Conservation (phyloP, 2,797 vertebrate species). For the Acanthurus tractus region DNA sequence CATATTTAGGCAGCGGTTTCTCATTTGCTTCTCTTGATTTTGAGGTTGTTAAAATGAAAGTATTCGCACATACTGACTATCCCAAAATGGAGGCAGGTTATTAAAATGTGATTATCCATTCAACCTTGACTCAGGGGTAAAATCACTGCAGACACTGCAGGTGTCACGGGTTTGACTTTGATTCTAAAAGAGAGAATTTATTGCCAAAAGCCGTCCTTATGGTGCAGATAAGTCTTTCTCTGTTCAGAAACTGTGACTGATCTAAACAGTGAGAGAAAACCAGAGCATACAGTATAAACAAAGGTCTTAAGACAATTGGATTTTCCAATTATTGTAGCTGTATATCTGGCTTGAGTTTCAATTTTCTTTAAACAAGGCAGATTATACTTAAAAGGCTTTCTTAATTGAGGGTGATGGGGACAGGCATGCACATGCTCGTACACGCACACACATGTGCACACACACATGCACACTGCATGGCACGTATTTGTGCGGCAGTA, state of each 20-base stretch:
- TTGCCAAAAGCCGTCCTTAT: slow-evolving; percentile 35
- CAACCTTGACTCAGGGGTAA: neutral
- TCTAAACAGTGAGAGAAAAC: slow-evolving; percentile 12
- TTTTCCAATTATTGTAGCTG: slow-evolving; percentile 11
- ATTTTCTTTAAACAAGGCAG: slow-evolving; percentile 28
- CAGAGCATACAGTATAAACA: slow-evolving; percentile 2
- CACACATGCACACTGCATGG: neutral
- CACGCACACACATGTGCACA: neutral
- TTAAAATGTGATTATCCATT: slow-evolving; percentile 9
- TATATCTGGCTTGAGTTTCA: slow-evolving; percentile 2
- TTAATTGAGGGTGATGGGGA: slow-evolving; percentile 22
- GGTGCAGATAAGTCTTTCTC: slow-evolving; percentile 11
- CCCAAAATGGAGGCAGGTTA: neutral
- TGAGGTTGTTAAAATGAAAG: slow-evolving; percentile 1
- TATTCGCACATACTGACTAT: neutral
- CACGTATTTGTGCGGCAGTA: slow-evolving; percentile 33
- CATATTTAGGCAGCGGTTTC: neutral
- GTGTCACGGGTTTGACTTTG: slow-evolving; percentile 12
- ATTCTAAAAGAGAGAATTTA: slow-evolving; percentile 19
- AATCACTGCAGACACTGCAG: neutral
- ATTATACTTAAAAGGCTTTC: slow-evolving; percentile 20
- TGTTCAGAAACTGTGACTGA: slow-evolving; percentile 37
- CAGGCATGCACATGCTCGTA: neutral
- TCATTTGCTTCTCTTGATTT: slow-evolving; percentile 1
- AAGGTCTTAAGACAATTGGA: slow-evolving; percentile 2